Conservation (phyloP, 2,888 invertebrate species). For the Creontiades dilutus region DNA sequence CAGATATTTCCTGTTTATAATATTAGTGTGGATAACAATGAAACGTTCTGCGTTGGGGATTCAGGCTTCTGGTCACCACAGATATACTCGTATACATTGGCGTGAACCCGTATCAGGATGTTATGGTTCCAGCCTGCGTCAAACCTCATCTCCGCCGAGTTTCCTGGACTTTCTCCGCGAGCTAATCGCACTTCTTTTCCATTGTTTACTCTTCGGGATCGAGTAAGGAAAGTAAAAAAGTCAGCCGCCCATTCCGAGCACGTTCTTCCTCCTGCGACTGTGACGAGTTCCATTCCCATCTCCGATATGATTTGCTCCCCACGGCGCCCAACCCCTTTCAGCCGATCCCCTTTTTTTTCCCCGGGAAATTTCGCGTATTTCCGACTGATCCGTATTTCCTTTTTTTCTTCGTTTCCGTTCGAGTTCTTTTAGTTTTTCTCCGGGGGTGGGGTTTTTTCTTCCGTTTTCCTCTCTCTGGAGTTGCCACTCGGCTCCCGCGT, state of each 20-base stretch:
- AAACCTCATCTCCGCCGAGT: too few relatives aligned
- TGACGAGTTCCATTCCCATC: not conserved
- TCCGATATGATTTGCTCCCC: not conserved
- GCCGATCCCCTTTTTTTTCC: not conserved
- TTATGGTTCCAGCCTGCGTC: too few relatives aligned
- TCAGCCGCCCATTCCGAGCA: not conserved
- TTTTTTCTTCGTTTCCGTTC: not conserved
- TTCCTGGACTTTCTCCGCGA: too few relatives aligned
- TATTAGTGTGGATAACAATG: too few relatives aligned
- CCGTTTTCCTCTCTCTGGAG: not conserved
- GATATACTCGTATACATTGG: too few relatives aligned
- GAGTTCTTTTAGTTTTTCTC: not conserved
- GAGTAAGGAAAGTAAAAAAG: not conserved
- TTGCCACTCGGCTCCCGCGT: not conserved
- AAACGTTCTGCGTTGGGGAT: too few relatives aligned
- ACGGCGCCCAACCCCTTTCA: not conserved
- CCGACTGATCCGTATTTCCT: not conserved
- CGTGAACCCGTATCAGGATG: too few relatives aligned
- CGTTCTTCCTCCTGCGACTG: not conserved
- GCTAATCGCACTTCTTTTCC: too few relatives aligned
- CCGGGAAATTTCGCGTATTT: too few relatives aligned
- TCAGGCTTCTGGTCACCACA: too few relatives aligned
- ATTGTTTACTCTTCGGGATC: not conserved
- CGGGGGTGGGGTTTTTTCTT: too few relatives aligned
- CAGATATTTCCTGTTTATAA: too few relatives aligned